phyloP scores from a whole-genome alignment of 2,113 vertebrate genomes.

The Diadophis punctatus region DNA sequence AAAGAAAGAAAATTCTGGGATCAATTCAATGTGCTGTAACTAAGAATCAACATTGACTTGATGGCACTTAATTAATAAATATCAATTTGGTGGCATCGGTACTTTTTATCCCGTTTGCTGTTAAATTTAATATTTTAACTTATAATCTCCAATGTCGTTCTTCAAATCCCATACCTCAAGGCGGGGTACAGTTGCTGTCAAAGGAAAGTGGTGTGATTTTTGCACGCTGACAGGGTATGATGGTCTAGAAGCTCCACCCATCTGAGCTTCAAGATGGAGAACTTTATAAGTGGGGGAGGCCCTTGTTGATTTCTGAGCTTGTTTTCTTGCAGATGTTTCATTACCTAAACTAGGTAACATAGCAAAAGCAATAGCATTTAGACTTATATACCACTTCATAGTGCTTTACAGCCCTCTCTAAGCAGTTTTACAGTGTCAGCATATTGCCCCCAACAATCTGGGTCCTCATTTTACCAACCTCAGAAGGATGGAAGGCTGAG shows the following conservation, averaged over 20 bases:
- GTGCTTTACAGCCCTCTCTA: no score
- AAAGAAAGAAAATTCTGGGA: neutral
- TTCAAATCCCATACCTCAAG: neutral
- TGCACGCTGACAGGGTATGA: neutral
- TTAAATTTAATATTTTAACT: neutral
- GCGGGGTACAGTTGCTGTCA: neutral
- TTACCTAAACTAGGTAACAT: neutral
- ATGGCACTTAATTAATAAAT: neutral
- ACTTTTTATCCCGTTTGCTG: neutral
- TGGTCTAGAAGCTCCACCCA: neutral
- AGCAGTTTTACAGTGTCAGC: no score
- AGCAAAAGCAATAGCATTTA: no score
- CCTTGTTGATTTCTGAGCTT: no score
- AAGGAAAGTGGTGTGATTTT: neutral
- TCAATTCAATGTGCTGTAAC: neutral
- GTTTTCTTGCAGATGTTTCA: neutral
- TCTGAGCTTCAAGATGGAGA: neutral
- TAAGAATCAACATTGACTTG: neutral
- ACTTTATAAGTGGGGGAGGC: neutral
- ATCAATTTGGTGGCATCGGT: neutral
- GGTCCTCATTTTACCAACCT: no score
- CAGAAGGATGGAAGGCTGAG: no score
- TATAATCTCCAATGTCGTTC: neutral
- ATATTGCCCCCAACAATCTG: no score
- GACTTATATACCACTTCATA: no score